Evolutionary conservation across 2,797 vertebrate genomes (phyloP).

Genomic region (Xenops minutus): DNA sequence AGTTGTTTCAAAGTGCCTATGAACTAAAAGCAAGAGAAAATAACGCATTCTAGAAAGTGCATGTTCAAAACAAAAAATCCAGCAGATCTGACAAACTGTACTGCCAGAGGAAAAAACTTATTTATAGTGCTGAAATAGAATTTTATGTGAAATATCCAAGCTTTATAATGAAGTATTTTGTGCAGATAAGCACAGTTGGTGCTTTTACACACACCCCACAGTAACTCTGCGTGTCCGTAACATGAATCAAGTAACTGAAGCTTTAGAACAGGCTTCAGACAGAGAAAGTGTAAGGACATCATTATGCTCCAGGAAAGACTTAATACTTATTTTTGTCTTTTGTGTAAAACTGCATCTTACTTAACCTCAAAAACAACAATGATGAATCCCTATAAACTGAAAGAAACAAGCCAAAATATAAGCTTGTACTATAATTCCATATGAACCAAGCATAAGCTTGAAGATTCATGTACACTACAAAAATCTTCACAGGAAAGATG

Average conservation of each 20-base stretch:
- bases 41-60: not conserved
- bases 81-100: not conserved
- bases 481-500: not conserved
- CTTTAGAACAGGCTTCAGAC: not conserved
- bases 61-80: not conserved
- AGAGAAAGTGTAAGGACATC: not conserved
- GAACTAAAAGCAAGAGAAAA: constrained; percentile 78
- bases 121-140: not conserved
- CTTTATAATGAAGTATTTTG: not conserved
- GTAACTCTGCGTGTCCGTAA: not conserved
- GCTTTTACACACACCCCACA: not conserved
- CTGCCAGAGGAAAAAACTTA: not conserved
- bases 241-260: not conserved
- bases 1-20: constrained; percentile 92
- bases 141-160: not conserved
- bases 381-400: not conserved
- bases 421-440: not conserved
- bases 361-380: not conserved
- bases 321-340: not conserved
- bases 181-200: not conserved
- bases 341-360: not conserved
- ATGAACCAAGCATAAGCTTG: not conserved
- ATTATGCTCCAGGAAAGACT: not conserved
- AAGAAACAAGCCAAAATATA: not conserved
- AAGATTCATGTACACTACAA: not conserved